Base-by-base conservation (phyloP, 2,113 vertebrate genomes). In the Lycaon pictus region DNA sequence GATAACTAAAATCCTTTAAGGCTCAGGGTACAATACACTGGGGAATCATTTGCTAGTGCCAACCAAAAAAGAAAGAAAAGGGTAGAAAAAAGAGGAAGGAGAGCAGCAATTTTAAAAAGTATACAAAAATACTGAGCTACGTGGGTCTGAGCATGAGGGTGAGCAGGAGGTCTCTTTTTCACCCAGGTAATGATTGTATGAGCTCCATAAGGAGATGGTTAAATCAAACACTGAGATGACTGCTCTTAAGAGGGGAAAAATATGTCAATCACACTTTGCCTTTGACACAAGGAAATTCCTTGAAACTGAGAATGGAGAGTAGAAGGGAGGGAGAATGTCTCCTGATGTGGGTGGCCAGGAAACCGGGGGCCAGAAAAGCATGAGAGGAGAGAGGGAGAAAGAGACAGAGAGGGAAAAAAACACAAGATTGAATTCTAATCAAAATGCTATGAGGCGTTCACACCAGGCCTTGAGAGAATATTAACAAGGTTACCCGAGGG, bases 321-420 rank as follows among this genome's bases (percentile, higher is more conserved):
- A 97, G 98, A 98, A 97, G 96, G 98, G 99, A 98, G 98, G 98
- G 98, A 98, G 98, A 98, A 97, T 96, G 99, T 98, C 98, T 98
- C 98, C 97, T 98, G 97, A 98, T 98, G 98, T 99, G 99, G 99
- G 99, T 99, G 99, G 99, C 98, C 99, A 99, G 99, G 99, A 99
- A 99, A 99, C 98, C 98, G 96, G 99, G 99, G 99, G 99, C 99
- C 98, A 99, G 98, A 98, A 98, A 98, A 98, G 98, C 97, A 97
- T 85, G 96, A 98, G 98, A 92, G 88, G 92, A 98, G 97, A 98
- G 96, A 98, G 97, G 98, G 96, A 98, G 97, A 98, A 97, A 98
- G 97, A 98, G 98, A 98, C 87, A 35, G 89, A 88, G 37, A 83
- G 27, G 13, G 0, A 25, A 63, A 93, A 96, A 74, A 93, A 98